phyloP scores from a whole-genome alignment of 2,113 vertebrate species.

The Toxostoma redivivum region DNA sequence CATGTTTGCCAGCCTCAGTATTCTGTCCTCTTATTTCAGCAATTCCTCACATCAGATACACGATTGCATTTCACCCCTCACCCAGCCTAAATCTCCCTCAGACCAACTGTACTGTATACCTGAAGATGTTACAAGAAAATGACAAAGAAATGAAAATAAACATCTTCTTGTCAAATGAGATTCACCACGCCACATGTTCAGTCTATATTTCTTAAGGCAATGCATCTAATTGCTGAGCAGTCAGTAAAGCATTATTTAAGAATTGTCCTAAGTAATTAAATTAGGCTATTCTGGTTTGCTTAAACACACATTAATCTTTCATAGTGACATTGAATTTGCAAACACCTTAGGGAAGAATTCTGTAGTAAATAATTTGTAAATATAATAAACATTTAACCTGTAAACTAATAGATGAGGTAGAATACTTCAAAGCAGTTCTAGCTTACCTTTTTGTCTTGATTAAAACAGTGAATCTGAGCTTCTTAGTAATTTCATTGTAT shows the following conservation, averaged over 20 bases:
- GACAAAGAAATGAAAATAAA: neutral
- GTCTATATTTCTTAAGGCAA: conserved; percentile 42
- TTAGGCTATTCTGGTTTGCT: conserved; percentile 54
- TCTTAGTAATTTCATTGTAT: neutral
- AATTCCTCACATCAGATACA: neutral
- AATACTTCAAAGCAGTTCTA: conserved; percentile 17
- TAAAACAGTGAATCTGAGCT: neutral
- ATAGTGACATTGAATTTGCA: conserved; percentile 43
- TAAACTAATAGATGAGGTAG: conserved; percentile 23
- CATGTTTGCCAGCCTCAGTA: neutral
- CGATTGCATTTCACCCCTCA: neutral
- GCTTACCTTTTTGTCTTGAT: neutral
- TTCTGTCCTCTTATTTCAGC: neutral
- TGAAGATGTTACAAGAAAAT: neutral
- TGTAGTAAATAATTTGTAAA: conserved; percentile 45
- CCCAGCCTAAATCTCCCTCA: accelerated
- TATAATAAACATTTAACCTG: conserved; percentile 49
- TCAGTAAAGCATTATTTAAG: conserved; percentile 54
- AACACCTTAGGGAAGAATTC: conserved; percentile 35
- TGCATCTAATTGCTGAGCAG: conserved; percentile 21
- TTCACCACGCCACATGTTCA: neutral
- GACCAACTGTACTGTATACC: neutral
- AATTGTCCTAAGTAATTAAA: conserved; percentile 64
- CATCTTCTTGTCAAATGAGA: neutral
- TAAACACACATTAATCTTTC: conserved; percentile 62